phyloP scores from a whole-genome alignment of 1,140 invertebrate genomes.

The Caenorhabditis briggsae region DNA sequence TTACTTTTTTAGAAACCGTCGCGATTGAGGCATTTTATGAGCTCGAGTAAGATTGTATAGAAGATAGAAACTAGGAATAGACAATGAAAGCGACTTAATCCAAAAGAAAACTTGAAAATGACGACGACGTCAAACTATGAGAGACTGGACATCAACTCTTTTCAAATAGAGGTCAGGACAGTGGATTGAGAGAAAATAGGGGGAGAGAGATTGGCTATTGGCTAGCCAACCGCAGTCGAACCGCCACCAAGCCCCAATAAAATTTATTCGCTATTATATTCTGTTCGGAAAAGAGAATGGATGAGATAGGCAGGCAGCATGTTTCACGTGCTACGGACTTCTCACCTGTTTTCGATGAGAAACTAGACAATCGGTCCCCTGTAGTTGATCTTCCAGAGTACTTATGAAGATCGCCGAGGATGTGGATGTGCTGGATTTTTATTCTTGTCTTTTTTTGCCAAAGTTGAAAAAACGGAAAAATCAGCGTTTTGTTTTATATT shows the following conservation, averaged over 20 bases:
- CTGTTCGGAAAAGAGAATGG: constrained; percentile 47
- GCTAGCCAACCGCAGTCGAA: constrained; percentile 50
- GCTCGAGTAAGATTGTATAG: not conserved
- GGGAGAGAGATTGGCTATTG: constrained; percentile 4
- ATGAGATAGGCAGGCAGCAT: constrained; percentile 51
- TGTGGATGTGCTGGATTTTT: too few species aligned
- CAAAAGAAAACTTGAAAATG: constrained; percentile 41
- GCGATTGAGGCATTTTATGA: constrained; percentile 32
- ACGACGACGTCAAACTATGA: constrained; percentile 30
- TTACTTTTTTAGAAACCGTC: constrained; percentile 47
- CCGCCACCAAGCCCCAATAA: constrained; percentile 46
- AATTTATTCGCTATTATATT: constrained; percentile 56
- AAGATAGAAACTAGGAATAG: not conserved
- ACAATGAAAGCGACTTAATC: not conserved
- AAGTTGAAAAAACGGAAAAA: too few species aligned
- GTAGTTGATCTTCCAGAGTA: not conserved
- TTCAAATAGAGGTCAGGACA: constrained; percentile 49
- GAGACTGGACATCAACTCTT: constrained; percentile 52
- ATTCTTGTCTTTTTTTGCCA: too few species aligned
- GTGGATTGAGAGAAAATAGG: constrained; percentile 1
- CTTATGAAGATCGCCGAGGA: not conserved
- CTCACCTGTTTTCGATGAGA: constrained; percentile 19
- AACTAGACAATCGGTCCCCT: not conserved
- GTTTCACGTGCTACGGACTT: constrained; percentile 42
- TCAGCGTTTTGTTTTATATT: too few species aligned